These are phyloP conservation scores for Zosterops hypoxanthus DNA, from an alignment of 2,113 vertebrate species.

Conservation along the genomic window DNA sequence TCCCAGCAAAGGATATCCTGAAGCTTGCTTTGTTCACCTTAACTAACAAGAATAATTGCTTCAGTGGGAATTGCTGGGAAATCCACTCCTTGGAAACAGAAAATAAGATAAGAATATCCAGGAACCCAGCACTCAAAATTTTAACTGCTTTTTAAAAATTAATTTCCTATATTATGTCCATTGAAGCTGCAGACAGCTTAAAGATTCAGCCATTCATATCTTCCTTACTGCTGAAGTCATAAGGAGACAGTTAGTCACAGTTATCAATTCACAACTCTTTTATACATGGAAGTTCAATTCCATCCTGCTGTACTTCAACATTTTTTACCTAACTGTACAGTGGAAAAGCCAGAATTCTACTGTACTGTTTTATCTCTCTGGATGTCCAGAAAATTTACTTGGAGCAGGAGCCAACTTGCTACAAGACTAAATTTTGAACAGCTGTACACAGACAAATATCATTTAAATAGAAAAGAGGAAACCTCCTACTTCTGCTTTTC, in stretches of 20 bases:
- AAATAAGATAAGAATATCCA: neutral
- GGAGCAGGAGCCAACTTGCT: neutral
- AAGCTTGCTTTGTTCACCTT: slow-evolving; percentile 2
- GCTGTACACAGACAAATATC: neutral
- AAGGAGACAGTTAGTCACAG: neutral
- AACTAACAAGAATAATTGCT: slow-evolving; percentile 25
- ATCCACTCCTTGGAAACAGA: neutral
- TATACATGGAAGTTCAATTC: neutral
- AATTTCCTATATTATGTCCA: neutral
- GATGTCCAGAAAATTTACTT: neutral
- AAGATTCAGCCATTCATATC: neutral
- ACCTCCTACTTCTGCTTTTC: neutral
- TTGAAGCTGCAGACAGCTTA: neutral
- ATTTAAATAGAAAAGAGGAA: neutral
- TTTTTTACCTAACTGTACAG: neutral
- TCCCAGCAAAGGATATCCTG: slow-evolving; percentile 68
- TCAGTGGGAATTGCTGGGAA: slow-evolving; percentile 51
- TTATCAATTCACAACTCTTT: neutral
- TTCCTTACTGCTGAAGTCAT: neutral
- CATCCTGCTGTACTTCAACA: neutral
- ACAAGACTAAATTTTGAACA: neutral
- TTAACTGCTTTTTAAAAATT: neutral
- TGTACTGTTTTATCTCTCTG: neutral
- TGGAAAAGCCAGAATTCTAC: neutral
- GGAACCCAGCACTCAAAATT: neutral